phyloP scores from a whole-genome alignment of 2,113 vertebrate species.

The Thalassarche chlororhynchos region DNA sequence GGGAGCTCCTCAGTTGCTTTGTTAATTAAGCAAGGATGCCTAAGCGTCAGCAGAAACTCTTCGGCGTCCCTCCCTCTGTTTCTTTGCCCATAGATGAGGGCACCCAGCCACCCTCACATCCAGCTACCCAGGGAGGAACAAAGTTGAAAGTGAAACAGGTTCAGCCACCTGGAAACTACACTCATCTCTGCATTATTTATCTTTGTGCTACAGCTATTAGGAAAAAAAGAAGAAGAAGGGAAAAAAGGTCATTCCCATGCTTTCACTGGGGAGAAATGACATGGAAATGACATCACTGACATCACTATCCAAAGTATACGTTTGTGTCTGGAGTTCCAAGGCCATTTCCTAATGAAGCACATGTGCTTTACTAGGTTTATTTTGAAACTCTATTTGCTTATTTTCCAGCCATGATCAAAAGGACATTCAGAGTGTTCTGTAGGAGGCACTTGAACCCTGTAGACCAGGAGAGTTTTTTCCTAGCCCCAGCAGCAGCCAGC shows the following conservation, averaged over 20 bases:
- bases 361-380: conserved; percentile 71
- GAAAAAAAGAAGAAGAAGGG: background rate
- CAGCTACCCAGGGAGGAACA: background rate
- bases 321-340: conserved; percentile 54
- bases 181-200: conserved; percentile 18
- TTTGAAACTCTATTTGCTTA: conserved; percentile 78
- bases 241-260: conserved; percentile 57
- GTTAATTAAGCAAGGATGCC: background rate
- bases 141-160: background rate
- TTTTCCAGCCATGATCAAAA: conserved; percentile 79
- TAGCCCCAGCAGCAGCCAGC: conserved; percentile 44
- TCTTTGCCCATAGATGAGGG: background rate
- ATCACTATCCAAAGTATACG: conserved; percentile 55
- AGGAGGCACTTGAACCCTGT: conserved; percentile 62
- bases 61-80: background rate
- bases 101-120: background rate
- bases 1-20: background rate
- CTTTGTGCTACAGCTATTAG: background rate
- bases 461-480: conserved; percentile 32
- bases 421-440: conserved; percentile 48
- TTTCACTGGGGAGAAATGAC: conserved; percentile 53
- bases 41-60: background rate
- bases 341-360: conserved; percentile 75
- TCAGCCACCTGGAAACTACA: background rate
- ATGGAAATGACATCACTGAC: conserved; percentile 63